A percentile compares a stretch with the other conserved stretches of the same genome.
Evolutionary conservation across 37 sponge, comb jelly and placozoan genomes (phyloP).

Genomic region (Spongia lamella): DNA sequence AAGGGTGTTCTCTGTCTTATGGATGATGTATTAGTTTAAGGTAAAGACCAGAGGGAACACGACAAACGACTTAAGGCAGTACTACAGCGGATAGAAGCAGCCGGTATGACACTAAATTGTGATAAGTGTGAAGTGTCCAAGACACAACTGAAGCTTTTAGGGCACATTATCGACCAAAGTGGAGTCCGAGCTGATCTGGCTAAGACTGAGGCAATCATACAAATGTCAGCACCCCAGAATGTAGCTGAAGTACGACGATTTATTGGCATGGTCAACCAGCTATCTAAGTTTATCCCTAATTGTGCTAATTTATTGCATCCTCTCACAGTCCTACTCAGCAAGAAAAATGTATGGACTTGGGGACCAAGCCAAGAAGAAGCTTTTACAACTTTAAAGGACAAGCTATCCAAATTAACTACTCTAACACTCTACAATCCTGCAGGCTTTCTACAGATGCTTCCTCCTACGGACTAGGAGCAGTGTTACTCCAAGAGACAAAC

Average conservation of each 20-base stretch:
- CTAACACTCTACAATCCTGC: neutral
- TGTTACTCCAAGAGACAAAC: constrained; percentile 32
- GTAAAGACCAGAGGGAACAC: constrained; percentile 7
- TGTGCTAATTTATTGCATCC: neutral
- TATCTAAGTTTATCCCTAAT: neutral
- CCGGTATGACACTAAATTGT: constrained; percentile 10
- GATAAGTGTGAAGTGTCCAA: constrained; percentile 16
- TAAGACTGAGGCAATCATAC: too few species aligned
- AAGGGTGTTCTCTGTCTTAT: constrained; percentile 15
- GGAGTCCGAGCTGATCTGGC: too few species aligned
- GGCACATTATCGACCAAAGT: neutral
- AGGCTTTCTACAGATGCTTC: constrained; percentile 6
- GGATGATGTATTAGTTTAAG: constrained; percentile 7
- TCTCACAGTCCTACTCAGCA: neutral
- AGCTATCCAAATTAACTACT: neutral
- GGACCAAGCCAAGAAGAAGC: constrained; percentile 4
- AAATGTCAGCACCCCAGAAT: too few species aligned
- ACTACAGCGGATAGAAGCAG: neutral
- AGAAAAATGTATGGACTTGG: neutral
- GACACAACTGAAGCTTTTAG: neutral
- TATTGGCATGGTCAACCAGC: too few species aligned
- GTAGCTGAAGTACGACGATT: too few species aligned
- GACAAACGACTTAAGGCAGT: constrained; percentile 3
- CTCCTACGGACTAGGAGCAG: constrained; percentile 13
- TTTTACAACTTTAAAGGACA: neutral